Percentiles rank a stretch among this genome's conserved stretches.
These are phyloP conservation scores for Ctenicera cuprea DNA, from an alignment of 2,888 invertebrate species.

Conservation along the genomic window DNA sequence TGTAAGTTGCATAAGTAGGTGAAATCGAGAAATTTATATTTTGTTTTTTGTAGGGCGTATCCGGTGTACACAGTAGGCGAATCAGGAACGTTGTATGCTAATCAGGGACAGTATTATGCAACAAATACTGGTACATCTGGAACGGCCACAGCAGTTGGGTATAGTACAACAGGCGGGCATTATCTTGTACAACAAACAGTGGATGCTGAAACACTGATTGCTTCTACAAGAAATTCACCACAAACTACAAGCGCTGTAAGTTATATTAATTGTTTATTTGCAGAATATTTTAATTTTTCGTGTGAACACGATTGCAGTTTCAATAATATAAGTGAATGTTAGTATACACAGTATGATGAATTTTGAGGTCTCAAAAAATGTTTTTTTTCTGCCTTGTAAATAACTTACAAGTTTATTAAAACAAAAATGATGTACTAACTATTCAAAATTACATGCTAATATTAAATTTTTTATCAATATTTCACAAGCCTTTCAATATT, in stretches of 20 bases:
- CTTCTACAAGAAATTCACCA: slow-evolving; percentile 79
- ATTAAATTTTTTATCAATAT: too few species aligned
- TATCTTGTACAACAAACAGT: slow-evolving; percentile 83
- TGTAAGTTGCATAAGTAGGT: slow-evolving; percentile 70
- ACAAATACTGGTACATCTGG: slow-evolving; percentile 81
- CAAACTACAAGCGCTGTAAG: slow-evolving; percentile 82
- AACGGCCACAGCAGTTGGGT: slow-evolving; percentile 70
- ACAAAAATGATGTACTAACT: too few species aligned
- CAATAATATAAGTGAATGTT: too few species aligned
- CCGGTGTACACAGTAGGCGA: slow-evolving; percentile 87
- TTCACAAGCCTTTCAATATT: too few species aligned
- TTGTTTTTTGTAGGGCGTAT: slow-evolving; percentile 77
- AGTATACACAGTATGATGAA: too few species aligned
- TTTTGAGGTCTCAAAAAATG: too few species aligned
- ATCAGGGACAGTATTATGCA: slow-evolving; percentile 84
- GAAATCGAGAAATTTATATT: background rate
- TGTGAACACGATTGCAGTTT: too few species aligned
- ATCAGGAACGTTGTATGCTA: slow-evolving; percentile 75
- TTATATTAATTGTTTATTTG: slow-evolving; percentile 58
- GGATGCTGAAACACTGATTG: slow-evolving; percentile 78
- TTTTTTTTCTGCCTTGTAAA: too few species aligned
- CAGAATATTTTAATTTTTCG: background rate
- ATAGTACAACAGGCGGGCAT: slow-evolving; percentile 72
- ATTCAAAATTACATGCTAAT: too few species aligned
- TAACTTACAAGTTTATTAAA: too few species aligned